Evolutionary conservation across 1,140 invertebrate genomes (phyloP).

Genomic region (Drosophila ficusphila): DNA sequence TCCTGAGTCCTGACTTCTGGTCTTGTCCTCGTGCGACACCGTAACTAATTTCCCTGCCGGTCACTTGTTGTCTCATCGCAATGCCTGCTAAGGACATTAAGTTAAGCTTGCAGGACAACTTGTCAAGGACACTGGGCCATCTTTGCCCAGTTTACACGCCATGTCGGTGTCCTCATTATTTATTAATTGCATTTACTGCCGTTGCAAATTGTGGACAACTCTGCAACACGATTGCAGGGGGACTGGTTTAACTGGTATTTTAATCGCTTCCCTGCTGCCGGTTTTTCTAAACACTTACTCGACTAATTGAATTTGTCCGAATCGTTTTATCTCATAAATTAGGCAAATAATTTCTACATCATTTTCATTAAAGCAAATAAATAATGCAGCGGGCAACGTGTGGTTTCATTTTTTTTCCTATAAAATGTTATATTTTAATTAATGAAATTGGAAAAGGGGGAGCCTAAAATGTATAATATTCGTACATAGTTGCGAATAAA

Average conservation of each 20-base stretch:
- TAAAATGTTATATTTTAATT: slow-evolving; percentile 17
- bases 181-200: slow-evolving; percentile 50
- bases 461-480: neutral
- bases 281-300: slow-evolving; percentile 4
- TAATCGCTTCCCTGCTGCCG: neutral
- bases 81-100: slow-evolving; percentile 15
- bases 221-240: neutral
- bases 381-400: slow-evolving; percentile 14
- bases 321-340: slow-evolving; percentile 32
- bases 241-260: neutral
- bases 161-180: slow-evolving; percentile 27
- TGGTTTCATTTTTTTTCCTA: slow-evolving; percentile 9
- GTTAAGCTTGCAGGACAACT: slow-evolving; percentile 20
- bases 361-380: slow-evolving; percentile 26
- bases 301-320: slow-evolving; percentile 23
- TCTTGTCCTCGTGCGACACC: slow-evolving; percentile 43
- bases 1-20: slow-evolving; percentile 18
- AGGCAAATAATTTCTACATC: slow-evolving; percentile 20
- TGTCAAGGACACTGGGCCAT: slow-evolving; percentile 26
- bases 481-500: slow-evolving; percentile 26
- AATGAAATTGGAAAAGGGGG: neutral
- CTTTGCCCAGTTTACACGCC: slow-evolving; percentile 10
- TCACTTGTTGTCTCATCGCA: slow-evolving; percentile 30
- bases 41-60: slow-evolving; percentile 58
- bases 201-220: slow-evolving; percentile 26